Base-by-base conservation (phyloP, 2,113 vertebrate genomes). In the Neomonachus schauinslandi region DNA sequence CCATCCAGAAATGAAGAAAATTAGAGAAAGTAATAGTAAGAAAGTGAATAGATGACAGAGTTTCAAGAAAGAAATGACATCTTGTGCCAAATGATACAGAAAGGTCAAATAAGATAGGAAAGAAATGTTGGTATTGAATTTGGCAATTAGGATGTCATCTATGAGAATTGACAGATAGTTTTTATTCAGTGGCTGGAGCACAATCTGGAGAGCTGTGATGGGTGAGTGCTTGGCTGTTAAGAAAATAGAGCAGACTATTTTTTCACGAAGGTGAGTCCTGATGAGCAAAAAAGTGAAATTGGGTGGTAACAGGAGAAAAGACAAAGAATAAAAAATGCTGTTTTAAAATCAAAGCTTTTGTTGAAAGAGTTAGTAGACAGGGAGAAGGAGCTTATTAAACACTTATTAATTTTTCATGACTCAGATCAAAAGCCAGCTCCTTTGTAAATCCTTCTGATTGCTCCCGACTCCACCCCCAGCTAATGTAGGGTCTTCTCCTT, bases 241-340 rank as follows among this genome's bases (percentile, higher is more conserved):
- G 79, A 95, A 93, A 96, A 95, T 59, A 69, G n/a, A 86, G 28
- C 46, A 96, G 89, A 96, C 86, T 15, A 12, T 67, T 94, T 93
- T 96, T 91, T n/a, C 11, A 77, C 49, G 59, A 77, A 93, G 18
- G 65, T 86, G 69, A 97, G 21, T 55, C 61, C 18, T 82, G 36
- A 91, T 93, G 83, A 87, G 55, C 90, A 89, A 91, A 92, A 93
- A 94, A 55, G 16, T 61, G 31, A 95, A 94, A 83, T 63, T 49
- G 7, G 22, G 49, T 72, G 49, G 55, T 53, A 91, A 59, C 31
- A 92, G 80, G 28, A 90, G 36, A 90, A 90, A 87, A 96, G 74
- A 36, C 7, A 86, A 33, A 80, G 31, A 33, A 94, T 87, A 71
- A 71, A 88, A 96, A 92, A 63, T 24, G 3, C 53, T 51, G 11